Evolutionary conservation across 2,113 vertebrate genomes (phyloP).

Genomic region (Pogona vitticeps): DNA sequence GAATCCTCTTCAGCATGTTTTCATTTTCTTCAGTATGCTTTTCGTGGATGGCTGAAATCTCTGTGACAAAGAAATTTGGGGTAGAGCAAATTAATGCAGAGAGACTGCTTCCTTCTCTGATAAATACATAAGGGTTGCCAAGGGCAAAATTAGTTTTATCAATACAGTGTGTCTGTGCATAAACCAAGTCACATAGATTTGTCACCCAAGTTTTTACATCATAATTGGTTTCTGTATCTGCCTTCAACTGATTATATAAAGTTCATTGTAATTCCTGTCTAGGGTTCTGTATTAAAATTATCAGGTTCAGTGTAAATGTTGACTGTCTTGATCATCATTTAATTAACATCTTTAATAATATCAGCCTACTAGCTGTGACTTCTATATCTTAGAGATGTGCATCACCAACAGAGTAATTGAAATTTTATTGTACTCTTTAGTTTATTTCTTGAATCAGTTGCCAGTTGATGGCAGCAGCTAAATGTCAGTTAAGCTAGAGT

Average conservation of each 20-base stretch:
- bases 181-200: neutral
- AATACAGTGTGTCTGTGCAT: neutral
- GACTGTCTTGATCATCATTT: conserved; percentile 44
- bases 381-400: neutral
- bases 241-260: neutral
- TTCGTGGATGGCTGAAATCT: conserved; percentile 1
- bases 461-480: neutral
- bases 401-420: conserved; percentile 21
- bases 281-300: conserved; percentile 35
- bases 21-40: neutral
- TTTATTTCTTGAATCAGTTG: conserved; percentile 21
- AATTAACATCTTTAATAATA: conserved; percentile 41
- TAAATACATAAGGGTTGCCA: neutral
- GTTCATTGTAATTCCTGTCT: conserved; percentile 8
- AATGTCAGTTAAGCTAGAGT: conserved; percentile 9
- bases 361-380: conserved; percentile 27
- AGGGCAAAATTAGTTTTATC: conserved; percentile 7
- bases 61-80: conserved; percentile 32
- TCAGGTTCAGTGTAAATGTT: conserved; percentile 34
- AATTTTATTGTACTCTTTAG: conserved; percentile 45
- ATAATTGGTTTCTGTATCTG: neutral
- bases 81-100: conserved; percentile 36
- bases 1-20: neutral
- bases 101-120: conserved; percentile 42
- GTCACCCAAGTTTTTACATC: neutral